Evolutionary conservation across 2,113 vertebrate genomes (phyloP).

Genomic region (Apus apus): DNA sequence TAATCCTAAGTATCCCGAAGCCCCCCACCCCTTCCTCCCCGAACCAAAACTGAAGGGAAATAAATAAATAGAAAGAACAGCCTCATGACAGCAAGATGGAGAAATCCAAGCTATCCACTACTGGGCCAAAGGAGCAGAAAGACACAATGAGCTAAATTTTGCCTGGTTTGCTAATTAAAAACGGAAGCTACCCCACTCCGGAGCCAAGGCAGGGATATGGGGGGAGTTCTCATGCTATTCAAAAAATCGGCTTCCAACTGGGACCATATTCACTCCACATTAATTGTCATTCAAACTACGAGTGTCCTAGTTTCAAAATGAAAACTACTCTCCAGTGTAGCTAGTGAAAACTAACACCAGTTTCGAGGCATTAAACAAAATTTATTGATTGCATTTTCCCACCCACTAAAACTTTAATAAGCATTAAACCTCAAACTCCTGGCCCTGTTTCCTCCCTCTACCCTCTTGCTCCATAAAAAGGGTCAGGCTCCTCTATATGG

Average conservation of each 20-base stretch:
- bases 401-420: slow-evolving; percentile 67
- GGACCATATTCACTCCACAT: slow-evolving; percentile 76
- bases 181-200: slow-evolving; percentile 62
- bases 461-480: slow-evolving; percentile 46
- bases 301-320: slow-evolving; percentile 89
- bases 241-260: slow-evolving; percentile 73
- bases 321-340: slow-evolving; percentile 59
- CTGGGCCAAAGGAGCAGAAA: slow-evolving; percentile 59
- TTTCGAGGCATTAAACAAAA: slow-evolving; percentile 61
- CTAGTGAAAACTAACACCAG: slow-evolving; percentile 58
- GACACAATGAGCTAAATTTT: slow-evolving; percentile 71
- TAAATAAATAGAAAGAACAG: slow-evolving; percentile 40
- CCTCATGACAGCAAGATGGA: slow-evolving; percentile 58
- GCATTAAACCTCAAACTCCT: slow-evolving; percentile 63
- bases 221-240: slow-evolving; percentile 63
- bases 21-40: slow-evolving; percentile 60
- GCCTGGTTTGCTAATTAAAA: slow-evolving; percentile 73
- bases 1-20: slow-evolving; percentile 83
- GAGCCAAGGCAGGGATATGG: slow-evolving; percentile 58
- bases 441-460: slow-evolving; percentile 1
- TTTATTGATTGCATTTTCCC: slow-evolving; percentile 66
- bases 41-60: slow-evolving; percentile 11
- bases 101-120: slow-evolving; percentile 48
- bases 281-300: slow-evolving; percentile 94
- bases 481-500: slow-evolving; percentile 53